Conservation (phyloP, 1,140 invertebrate species). For the Leptestheria dahalacensis region DNA sequence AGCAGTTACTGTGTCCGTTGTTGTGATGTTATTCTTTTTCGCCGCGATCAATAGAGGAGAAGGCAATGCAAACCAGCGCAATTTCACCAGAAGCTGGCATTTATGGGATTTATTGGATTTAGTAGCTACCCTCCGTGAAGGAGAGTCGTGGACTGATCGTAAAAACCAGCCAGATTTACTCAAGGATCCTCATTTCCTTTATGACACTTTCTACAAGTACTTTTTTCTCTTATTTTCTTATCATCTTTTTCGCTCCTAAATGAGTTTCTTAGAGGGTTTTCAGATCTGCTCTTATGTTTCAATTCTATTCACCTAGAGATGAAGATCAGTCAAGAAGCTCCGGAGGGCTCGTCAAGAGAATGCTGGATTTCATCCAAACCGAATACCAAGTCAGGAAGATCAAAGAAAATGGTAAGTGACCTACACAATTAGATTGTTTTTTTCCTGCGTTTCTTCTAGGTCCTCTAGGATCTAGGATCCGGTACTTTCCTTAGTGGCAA, state of each 20-base stretch:
- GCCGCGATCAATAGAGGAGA: not conserved
- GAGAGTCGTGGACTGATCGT: not conserved
- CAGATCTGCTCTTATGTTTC: not conserved
- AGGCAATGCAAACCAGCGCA: not conserved
- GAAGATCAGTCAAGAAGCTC: not conserved
- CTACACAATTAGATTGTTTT: too few species aligned
- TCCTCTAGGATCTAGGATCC: too few species aligned
- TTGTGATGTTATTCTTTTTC: not conserved
- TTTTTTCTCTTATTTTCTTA: not conserved
- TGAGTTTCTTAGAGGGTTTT: not conserved
- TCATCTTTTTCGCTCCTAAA: not conserved
- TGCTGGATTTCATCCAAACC: not conserved
- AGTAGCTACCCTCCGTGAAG: not conserved
- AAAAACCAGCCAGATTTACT: not conserved
- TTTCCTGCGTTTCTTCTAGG: too few species aligned
- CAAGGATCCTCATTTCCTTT: slow-evolving; percentile 5
- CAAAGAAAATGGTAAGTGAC: not conserved
- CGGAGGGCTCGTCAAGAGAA: not conserved
- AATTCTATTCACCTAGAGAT: not conserved
- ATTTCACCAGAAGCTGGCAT: not conserved
- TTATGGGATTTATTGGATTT: not conserved
- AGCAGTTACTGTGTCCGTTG: not conserved
- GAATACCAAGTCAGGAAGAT: not conserved
- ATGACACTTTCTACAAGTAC: slow-evolving; percentile 11
- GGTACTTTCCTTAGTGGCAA: too few species aligned